Conservation (phyloP, 2,888 invertebrate species). For the Crocallis elinguaria region DNA sequence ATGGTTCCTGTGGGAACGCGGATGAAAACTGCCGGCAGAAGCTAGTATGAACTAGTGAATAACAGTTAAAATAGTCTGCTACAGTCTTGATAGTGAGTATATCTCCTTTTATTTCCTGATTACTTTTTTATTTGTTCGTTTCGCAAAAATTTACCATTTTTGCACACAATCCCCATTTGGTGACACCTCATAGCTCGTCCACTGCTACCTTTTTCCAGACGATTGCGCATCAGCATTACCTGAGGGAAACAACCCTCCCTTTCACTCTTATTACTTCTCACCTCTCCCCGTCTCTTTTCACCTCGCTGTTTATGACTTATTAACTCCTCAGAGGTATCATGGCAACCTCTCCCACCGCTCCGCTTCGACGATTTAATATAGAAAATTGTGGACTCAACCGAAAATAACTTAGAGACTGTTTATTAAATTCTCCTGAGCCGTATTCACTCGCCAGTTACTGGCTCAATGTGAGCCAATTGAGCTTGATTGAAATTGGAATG, state of each 20-base stretch:
- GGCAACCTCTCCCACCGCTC: conserved; percentile 74
- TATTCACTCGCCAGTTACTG: conserved; percentile 32
- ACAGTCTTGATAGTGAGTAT: too few species aligned
- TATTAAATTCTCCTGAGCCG: conserved; percentile 74
- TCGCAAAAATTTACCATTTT: conserved; percentile 36
- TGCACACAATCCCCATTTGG: conserved; percentile 61
- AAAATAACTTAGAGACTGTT: conserved; percentile 70
- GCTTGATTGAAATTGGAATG: conserved; percentile 11
- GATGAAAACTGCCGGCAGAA: too few species aligned
- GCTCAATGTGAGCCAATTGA: conserved; percentile 21
- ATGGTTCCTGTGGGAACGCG: too few species aligned
- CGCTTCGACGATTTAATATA: conserved; percentile 77
- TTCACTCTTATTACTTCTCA: conserved; percentile 43
- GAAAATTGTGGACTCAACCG: conserved; percentile 79
- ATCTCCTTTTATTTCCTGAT: not conserved
- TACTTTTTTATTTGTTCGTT: not conserved
- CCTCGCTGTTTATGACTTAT: conserved; percentile 82
- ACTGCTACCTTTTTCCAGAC: conserved; percentile 80
- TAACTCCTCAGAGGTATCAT: conserved; percentile 83
- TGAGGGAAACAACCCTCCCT: conserved; percentile 63
- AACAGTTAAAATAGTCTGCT: too few species aligned
- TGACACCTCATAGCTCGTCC: conserved; percentile 71
- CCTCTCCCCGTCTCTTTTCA: conserved; percentile 57
- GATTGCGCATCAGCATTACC: conserved; percentile 77
- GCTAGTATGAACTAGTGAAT: too few species aligned